These are phyloP conservation scores for Centruroides sculpturatus DNA, from an alignment of 1,140 invertebrate species.

Conservation along the genomic window DNA sequence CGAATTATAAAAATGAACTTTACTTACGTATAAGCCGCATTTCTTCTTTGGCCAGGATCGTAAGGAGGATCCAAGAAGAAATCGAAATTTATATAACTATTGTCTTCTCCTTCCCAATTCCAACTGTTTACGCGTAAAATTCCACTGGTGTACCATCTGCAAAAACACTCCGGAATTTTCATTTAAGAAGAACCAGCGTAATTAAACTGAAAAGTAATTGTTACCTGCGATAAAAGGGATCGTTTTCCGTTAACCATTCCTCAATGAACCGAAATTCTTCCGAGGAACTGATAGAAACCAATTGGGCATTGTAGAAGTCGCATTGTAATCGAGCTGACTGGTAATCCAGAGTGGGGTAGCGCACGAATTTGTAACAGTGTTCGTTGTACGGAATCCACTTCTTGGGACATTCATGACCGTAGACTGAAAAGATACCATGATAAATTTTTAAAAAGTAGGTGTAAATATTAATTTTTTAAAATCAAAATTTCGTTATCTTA, in stretches of 20 bases:
- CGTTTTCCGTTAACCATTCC: conserved; percentile 55
- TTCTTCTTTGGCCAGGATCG: neutral
- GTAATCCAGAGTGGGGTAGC: conserved; percentile 58
- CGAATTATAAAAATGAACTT: no score
- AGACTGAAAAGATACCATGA: no score
- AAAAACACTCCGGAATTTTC: neutral
- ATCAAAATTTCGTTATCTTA: no score
- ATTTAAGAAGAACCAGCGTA: no score
- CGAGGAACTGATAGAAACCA: conserved; percentile 57
- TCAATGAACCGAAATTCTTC: conserved; percentile 78
- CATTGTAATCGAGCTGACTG: conserved; percentile 66
- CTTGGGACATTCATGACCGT: conserved; percentile 45
- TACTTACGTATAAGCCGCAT: neutral
- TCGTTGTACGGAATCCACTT: conserved; percentile 60
- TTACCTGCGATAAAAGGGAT: conserved; percentile 55
- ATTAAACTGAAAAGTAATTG: neutral
- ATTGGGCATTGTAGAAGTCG: conserved; percentile 53
- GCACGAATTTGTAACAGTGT: conserved; percentile 74
- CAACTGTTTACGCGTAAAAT: neutral
- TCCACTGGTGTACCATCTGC: neutral
- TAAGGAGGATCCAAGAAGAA: neutral
- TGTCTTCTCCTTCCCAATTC: neutral
- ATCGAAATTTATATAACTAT: neutral
- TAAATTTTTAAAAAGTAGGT: no score
- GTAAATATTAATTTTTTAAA: no score